Conservation (phyloP, 2,888 invertebrate genomes). For the Muschampia plurimacula region DNA sequence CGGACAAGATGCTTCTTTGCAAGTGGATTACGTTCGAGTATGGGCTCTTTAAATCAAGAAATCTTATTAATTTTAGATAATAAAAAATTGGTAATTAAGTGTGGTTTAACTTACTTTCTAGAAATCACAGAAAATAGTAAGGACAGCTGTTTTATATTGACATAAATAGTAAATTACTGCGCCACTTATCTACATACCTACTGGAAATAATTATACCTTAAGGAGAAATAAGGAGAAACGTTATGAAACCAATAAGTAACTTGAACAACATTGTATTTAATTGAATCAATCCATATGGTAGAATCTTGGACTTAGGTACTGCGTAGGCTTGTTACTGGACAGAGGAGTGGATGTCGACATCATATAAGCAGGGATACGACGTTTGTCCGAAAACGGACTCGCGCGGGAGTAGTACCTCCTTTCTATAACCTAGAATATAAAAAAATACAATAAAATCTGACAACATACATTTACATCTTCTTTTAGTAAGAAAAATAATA, state of each 20-base stretch:
- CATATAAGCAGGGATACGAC: slow-evolving; percentile 73
- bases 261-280: background rate
- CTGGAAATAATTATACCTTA: background rate
- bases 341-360: slow-evolving; percentile 73
- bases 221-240: background rate
- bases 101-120: background rate
- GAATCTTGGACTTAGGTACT: slow-evolving; percentile 83
- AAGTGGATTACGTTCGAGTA: slow-evolving; percentile 88
- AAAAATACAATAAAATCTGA: background rate
- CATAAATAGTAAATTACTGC: background rate
- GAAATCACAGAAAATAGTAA: background rate
- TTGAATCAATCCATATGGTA: slow-evolving; percentile 82
- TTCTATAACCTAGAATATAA: slow-evolving; percentile 75
- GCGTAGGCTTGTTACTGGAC: slow-evolving; percentile 67
- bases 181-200: background rate
- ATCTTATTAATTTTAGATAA: too few relatives aligned
- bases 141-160: background rate
- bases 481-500: too few relatives aligned
- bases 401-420: slow-evolving; percentile 83
- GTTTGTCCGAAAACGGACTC: slow-evolving; percentile 82
- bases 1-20: slow-evolving; percentile 85
- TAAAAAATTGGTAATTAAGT: too few relatives aligned
- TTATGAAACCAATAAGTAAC: background rate
- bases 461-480: too few relatives aligned
- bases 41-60: slow-evolving; percentile 83